Evolutionary conservation across 30 jellyfish, hydroid and myxozoan genomes (phyloP).

Genomic region (Hydractinia symbiolongicarpus): DNA sequence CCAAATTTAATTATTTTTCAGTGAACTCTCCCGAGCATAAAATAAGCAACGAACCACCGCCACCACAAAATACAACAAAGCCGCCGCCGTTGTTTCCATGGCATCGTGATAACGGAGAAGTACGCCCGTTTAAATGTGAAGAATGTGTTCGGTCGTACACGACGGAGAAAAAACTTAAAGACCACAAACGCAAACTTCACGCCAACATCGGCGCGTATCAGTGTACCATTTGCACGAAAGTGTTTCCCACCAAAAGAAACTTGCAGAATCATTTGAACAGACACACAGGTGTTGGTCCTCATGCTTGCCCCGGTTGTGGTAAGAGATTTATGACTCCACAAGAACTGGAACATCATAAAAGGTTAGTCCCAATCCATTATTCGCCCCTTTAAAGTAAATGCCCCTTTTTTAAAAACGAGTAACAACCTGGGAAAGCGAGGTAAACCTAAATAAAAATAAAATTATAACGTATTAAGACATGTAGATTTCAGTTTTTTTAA

Average conservation of each 20-base stretch:
- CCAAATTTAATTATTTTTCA: background rate
- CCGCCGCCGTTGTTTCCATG: constrained; percentile 29
- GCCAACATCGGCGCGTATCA: constrained; percentile 18
- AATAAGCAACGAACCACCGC: constrained; percentile 17
- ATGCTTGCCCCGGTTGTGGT: constrained; percentile 34
- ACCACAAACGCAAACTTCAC: constrained; percentile 33
- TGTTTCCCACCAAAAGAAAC: constrained; percentile 26
- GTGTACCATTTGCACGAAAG: constrained; percentile 27
- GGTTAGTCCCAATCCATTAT: background rate
- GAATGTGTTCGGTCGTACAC: constrained; percentile 36
- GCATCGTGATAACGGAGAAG: background rate
- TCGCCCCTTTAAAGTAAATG: background rate
- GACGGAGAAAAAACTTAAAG: constrained; percentile 14
- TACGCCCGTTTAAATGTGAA: constrained; percentile 27
- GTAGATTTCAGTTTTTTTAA: too few relatives aligned
- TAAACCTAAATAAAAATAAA: too few relatives aligned
- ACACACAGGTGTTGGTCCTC: constrained; percentile 50
- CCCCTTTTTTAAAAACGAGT: background rate
- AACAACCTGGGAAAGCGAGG: background rate
- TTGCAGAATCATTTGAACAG: constrained; percentile 38
- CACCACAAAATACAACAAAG: background rate
- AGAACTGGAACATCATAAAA: constrained; percentile 34
- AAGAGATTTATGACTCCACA: constrained; percentile 35
- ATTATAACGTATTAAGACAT: too few relatives aligned
- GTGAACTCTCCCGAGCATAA: constrained; percentile 42